Conservation (phyloP, 2,113 vertebrate species). For the Antechinus stuartii region DNA sequence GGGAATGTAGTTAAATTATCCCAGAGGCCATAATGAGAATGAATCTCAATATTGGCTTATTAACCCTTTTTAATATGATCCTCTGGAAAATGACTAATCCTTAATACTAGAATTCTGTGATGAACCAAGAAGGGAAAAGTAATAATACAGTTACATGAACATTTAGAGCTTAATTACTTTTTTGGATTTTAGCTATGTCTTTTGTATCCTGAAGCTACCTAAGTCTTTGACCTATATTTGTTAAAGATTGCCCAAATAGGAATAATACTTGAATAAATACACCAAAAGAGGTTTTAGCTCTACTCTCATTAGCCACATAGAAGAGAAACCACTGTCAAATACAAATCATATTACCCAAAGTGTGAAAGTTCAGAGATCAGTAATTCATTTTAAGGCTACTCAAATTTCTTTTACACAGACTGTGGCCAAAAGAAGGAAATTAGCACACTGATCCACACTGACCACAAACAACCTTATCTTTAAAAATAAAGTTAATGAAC, state of each 20-base stretch:
- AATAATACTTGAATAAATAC: background rate
- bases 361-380: background rate
- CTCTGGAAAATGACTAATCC: background rate
- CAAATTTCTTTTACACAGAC: background rate
- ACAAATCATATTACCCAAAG: background rate
- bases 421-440: background rate
- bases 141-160: background rate
- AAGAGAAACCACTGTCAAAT: background rate
- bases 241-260: background rate
- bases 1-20: background rate
- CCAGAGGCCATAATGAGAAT: background rate
- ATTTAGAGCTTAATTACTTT: background rate
- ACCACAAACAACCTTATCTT: background rate
- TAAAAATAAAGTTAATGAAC: conserved; percentile 6
- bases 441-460: background rate
- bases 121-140: background rate
- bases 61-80: background rate
- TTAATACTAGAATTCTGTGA: background rate
- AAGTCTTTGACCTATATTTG: background rate
- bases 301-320: background rate
- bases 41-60: background rate
- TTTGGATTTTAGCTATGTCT: background rate
- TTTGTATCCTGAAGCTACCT: background rate
- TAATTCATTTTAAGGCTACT: background rate
- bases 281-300: background rate